Base-by-base conservation (phyloP, 2,113 vertebrate genomes). In the Tylochromis polylepis region DNA sequence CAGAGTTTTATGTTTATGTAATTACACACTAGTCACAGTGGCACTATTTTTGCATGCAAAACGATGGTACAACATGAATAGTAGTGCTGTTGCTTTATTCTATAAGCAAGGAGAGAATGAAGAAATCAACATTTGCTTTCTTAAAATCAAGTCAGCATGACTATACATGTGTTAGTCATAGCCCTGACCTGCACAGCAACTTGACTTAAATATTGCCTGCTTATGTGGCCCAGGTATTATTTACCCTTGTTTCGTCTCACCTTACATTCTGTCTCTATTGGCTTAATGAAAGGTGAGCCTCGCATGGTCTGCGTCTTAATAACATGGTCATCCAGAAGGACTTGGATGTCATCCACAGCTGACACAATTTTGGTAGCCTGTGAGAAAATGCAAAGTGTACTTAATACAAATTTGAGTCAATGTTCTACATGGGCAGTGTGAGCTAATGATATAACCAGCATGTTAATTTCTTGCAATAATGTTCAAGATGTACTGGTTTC, bases 281-380 rank as follows among this genome's bases (percentile, higher is more conserved):
- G 97, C 91, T 97, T 97, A 95, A 99, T 95, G 93, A 97, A 99
- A 3, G 97, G 97, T 41, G 98, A 99, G 51, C 97, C 97, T 88
- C 97, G 95, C 88, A 99, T 97, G 2, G 98, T 99, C 95, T 98
- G 98, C 11, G 95, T 95, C 95, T 99, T 99, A 79, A 99, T 96
- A 85, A 98, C 93, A 56, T 99, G 98, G 93, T 99, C 98, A 82
- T 98, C 97, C 4, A 99, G 94, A 78, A 99, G 88, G 51, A 98
- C 85, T 87, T 99, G 98, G 85, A 99, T 97, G 77, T 99, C 98
- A 94, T 99, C 98, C 43, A 97, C 86, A 20, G 97, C 91, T 1
- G 97, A 97, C 84, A 99, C 89, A 89, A 99, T 97, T 82, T 55
- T 97, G 43, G 92, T 97, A 79, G 96, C 95, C 98, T 99, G 85